Evolutionary conservation across 2,113 vertebrate genomes (phyloP), one percentile per base, ranked within the genome.

Genomic region (Sebastes fasciatus): DNA sequence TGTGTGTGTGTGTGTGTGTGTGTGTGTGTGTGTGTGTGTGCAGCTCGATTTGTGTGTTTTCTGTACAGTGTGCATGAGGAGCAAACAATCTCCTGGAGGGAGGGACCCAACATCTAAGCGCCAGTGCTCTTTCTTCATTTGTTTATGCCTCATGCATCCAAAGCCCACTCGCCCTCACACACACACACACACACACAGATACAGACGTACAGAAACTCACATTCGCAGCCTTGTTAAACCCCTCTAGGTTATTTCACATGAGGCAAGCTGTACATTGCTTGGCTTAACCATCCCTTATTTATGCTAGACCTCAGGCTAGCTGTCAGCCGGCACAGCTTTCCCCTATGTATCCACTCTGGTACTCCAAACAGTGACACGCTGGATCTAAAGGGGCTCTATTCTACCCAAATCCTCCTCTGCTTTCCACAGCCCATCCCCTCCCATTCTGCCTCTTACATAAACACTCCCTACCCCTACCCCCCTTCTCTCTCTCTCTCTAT

Each of bases 201-300:
- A 42, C 14, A 66, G 34, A 66, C 19, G 34, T 34, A 72, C n/a
- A 79, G 2, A 82, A 75, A 79, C 69, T 57, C 45, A 13, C 46
- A 49, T 63, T 54, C 64, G 48, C 75, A 80, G 76, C 75, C 76
- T 77, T 72, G 72, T 65, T 90, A 76, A 91, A 82, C 19, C 64
- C 88, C 92, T 81, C 51, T 49, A 69, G 83, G 84, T 89, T 79
- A 65, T 81, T 91, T 81, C 87, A 84, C 88, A 87, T 78, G 79
- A 79, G 80, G 77, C 77, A 70, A 82, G 81, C 77, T 86, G 77
- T 71, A 69, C 82, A 48, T 83, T 74, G 60, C 70, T 77, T 42
- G 69, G 54, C 76, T 79, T 88, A 91, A 89, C 84, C 82, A 89
- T 91, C 72, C 82, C 85, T 91, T 95, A 93, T 94, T 94, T 93